Conservation (phyloP, 2,888 invertebrate genomes). For the Cryptocephalus primarius region DNA sequence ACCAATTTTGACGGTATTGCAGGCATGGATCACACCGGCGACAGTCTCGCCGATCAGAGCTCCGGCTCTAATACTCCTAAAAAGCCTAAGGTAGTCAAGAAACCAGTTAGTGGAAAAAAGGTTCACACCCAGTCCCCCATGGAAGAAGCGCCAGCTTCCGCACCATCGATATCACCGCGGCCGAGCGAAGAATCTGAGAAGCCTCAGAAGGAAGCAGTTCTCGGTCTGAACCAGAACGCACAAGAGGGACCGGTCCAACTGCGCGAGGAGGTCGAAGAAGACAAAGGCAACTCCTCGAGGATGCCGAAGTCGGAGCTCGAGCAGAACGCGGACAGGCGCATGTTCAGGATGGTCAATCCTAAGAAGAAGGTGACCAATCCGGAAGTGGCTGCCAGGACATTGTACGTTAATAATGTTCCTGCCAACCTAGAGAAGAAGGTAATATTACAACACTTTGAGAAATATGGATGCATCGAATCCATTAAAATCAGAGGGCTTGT, state of each 20-base stretch:
- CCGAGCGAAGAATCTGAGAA: constrained; percentile 6
- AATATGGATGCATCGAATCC: constrained; percentile 57
- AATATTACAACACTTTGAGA: constrained; percentile 50
- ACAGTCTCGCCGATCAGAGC: constrained; percentile 48
- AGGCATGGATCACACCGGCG: constrained; percentile 35
- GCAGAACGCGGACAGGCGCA: constrained; percentile 31
- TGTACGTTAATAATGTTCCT: constrained; percentile 71
- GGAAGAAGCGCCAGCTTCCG: too few relatives aligned
- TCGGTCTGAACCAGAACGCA: too few relatives aligned
- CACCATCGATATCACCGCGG: constrained; percentile 1
- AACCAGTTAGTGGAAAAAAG: too few relatives aligned
- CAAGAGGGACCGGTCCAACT: too few relatives aligned
- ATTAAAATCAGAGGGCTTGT: constrained; percentile 57
- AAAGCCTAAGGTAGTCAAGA: constrained; percentile 36
- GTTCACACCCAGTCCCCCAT: too few relatives aligned
- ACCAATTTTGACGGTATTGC: neutral
- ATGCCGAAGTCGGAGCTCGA: constrained; percentile 8
- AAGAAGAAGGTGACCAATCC: constrained; percentile 16
- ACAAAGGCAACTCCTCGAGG: too few relatives aligned
- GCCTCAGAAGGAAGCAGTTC: neutral
- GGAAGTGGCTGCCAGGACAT: constrained; percentile 40
- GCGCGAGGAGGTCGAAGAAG: too few relatives aligned
- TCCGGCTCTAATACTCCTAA: constrained; percentile 46
- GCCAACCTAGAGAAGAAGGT: constrained; percentile 43
- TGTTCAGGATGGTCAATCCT: constrained; percentile 20